These are phyloP conservation scores for Orius insidiosus DNA, from an alignment of 1,140 invertebrate species.

Conservation along the genomic window DNA sequence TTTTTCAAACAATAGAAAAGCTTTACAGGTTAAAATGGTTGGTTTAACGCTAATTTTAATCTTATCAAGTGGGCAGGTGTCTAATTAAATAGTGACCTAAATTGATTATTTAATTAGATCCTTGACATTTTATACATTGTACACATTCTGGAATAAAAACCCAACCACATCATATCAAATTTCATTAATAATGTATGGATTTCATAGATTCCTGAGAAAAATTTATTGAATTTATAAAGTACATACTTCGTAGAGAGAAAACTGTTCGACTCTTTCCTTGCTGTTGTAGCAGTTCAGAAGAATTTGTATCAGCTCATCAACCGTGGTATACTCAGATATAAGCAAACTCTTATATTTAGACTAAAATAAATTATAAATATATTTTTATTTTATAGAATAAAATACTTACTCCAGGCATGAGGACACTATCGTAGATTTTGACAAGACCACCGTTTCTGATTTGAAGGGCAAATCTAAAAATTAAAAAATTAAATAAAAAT, in stretches of 20 bases:
- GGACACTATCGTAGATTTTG: slow-evolving; percentile 75
- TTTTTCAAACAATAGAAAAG: not conserved
- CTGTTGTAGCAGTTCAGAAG: slow-evolving; percentile 72
- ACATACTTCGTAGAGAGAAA: slow-evolving; percentile 67
- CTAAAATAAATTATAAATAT: slow-evolving; percentile 26
- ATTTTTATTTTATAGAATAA: not conserved
- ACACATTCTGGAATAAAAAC: no score
- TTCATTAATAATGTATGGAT: no score
- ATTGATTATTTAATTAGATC: no score
- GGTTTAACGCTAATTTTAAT: no score
- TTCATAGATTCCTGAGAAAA: no score
- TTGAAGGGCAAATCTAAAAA: slow-evolving; percentile 60
- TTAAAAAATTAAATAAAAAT: no score
- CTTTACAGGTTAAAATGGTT: no score
- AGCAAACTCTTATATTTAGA: slow-evolving; percentile 84
- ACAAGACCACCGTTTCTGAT: slow-evolving; percentile 69
- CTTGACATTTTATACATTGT: no score
- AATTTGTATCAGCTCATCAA: slow-evolving; percentile 71
- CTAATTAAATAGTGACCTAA: no score
- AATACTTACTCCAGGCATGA: slow-evolving; percentile 61
- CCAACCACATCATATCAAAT: no score
- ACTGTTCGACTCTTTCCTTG: slow-evolving; percentile 62
- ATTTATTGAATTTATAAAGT: no score
- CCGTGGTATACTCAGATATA: slow-evolving; percentile 75
- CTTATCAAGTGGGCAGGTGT: no score